These are phyloP conservation scores for Percopsis omiscomaycus DNA, from an alignment of 2,797 vertebrate species.

Conservation along the genomic window DNA sequence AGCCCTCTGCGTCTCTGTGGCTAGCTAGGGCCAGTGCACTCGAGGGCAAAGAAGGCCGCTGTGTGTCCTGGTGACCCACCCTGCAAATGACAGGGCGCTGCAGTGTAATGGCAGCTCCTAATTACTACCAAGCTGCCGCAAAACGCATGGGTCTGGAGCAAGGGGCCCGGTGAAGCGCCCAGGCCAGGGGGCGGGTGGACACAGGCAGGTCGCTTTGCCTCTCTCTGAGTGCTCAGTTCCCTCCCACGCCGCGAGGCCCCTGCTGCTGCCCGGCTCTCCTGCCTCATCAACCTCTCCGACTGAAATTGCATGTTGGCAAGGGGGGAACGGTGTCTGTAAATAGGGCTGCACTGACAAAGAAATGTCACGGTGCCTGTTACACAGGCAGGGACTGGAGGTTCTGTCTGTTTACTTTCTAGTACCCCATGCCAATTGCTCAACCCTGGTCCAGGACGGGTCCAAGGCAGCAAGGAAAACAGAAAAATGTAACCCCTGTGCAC, in stretches of 20 bases:
- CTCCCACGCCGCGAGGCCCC: conserved; percentile 69
- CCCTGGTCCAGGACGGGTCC: conserved; percentile 22
- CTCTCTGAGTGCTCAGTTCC: conserved; percentile 53
- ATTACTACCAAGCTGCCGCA: conserved; percentile 80
- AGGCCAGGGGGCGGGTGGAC: conserved; percentile 63
- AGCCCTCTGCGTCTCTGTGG: conserved; percentile 69
- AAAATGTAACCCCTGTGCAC: conserved; percentile 21
- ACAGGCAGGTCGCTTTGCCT: conserved; percentile 61
- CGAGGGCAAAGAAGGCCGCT: conserved; percentile 67
- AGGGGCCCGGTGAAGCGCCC: conserved; percentile 72
- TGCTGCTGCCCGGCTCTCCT: conserved; percentile 59
- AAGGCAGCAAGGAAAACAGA: conserved; percentile 33
- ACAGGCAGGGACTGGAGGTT: conserved; percentile 59
- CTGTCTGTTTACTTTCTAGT: conserved; percentile 67
- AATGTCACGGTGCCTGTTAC: conserved; percentile 72
- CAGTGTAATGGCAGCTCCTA: conserved; percentile 73
- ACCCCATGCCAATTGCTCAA: conserved; percentile 61
- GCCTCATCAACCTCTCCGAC: conserved; percentile 75
- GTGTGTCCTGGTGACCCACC: conserved; percentile 78
- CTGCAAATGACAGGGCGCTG: conserved; percentile 83
- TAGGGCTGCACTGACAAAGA: conserved; percentile 74
- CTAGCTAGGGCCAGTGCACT: conserved; percentile 60
- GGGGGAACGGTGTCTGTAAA: conserved; percentile 74
- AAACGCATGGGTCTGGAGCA: conserved; percentile 54
- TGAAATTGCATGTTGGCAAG: conserved; percentile 79